These are phyloP conservation scores for Callinectes sapidus DNA, from an alignment of 2,888 invertebrate species.

Conservation along the genomic window DNA sequence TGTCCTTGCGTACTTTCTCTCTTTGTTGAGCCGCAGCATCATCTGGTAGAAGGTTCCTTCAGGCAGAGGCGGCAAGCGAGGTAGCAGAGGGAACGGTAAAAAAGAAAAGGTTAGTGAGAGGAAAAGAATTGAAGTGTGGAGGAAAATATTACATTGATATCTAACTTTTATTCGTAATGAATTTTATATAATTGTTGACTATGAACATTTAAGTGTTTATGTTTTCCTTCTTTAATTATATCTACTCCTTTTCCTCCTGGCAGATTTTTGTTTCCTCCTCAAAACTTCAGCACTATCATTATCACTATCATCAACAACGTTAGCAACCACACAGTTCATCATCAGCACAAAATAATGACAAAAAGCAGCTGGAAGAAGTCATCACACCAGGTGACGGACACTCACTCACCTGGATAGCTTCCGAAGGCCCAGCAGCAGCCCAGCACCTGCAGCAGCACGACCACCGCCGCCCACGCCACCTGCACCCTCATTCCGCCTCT, in stretches of 20 bases:
- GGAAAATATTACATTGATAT: too few species aligned
- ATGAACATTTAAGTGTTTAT: not conserved
- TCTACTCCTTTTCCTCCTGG: not conserved
- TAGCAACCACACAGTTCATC: not conserved
- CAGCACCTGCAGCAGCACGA: conserved; percentile 17
- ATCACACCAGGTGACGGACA: not conserved
- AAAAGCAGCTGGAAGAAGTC: not conserved
- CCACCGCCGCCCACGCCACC: not conserved
- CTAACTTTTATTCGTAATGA: too few species aligned
- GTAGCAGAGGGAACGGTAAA: not conserved
- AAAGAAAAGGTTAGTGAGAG: not conserved
- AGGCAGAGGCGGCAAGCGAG: not conserved
- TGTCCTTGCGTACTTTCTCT: conserved; percentile 51
- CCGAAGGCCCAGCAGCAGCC: conserved; percentile 16
- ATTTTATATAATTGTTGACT: not conserved
- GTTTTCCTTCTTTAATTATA: not conserved
- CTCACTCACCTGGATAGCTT: conserved; percentile 40
- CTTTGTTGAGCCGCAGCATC: conserved; percentile 53
- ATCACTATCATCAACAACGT: not conserved
- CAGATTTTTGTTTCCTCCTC: not conserved
- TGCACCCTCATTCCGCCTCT: not conserved
- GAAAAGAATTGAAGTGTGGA: not conserved
- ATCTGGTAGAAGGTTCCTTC: conserved; percentile 61
- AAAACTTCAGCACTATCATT: not conserved
- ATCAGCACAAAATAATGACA: not conserved